Percentiles rank a stretch among this genome's conserved stretches.
phyloP scores from a whole-genome alignment of 2,888 invertebrate species.

The Autographa pulchrina region DNA sequence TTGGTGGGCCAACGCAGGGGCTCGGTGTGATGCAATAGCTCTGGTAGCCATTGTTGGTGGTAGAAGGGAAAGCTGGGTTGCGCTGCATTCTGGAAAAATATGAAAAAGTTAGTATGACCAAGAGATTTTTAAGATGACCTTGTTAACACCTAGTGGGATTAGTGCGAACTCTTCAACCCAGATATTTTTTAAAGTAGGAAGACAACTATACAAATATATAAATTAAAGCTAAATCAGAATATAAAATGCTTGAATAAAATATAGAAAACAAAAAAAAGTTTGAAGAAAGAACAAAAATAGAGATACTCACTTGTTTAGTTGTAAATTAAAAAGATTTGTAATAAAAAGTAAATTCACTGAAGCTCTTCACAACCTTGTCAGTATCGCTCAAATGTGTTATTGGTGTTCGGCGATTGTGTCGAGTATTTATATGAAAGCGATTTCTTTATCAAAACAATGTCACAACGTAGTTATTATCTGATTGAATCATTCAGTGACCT shows the following conservation, averaged over 20 bases:
- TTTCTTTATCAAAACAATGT: constrained; percentile 45
- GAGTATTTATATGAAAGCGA: constrained; percentile 45
- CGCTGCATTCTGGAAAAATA: constrained; percentile 51
- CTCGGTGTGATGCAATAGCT: constrained; percentile 46
- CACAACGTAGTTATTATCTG: constrained; percentile 25
- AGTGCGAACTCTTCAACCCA: too few species aligned
- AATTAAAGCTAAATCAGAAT: too few species aligned
- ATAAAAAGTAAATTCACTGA: constrained; percentile 9
- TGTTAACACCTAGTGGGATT: too few species aligned
- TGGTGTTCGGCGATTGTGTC: neutral
- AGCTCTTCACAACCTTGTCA: constrained; percentile 22
- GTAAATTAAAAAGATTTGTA: constrained; percentile 11
- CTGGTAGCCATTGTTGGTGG: constrained; percentile 44
- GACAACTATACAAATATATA: too few species aligned
- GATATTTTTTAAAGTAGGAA: too few species aligned
- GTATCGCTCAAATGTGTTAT: constrained; percentile 32
- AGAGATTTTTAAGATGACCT: too few species aligned
- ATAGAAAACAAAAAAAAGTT: neutral
- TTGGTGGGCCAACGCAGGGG: constrained; percentile 46
- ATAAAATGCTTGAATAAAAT: too few species aligned
- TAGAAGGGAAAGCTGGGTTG: constrained; percentile 40
- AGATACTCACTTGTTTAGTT: constrained; percentile 41
- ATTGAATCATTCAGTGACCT: constrained; percentile 37
- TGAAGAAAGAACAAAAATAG: neutral
- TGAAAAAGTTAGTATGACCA: neutral